phyloP scores from a whole-genome alignment of 2,888 invertebrate species.

The Drosophila mulleri region DNA sequence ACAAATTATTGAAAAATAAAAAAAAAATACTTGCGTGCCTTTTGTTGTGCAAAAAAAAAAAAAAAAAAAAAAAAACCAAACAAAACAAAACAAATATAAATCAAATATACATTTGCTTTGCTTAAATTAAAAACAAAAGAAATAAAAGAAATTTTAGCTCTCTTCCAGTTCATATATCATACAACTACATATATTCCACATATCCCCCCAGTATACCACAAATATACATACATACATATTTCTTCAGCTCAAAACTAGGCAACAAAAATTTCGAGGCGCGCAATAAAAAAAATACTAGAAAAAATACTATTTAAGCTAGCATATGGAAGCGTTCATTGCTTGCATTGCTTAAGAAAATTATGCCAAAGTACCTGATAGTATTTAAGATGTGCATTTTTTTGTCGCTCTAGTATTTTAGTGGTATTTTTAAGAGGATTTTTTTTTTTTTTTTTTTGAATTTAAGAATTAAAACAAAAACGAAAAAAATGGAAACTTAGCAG shows the following conservation, averaged over 20 bases:
- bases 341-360: constrained; percentile 65
- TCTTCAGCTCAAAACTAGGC: constrained; percentile 26
- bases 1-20: background rate
- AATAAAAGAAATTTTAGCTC: background rate
- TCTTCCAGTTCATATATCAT: constrained; percentile 31
- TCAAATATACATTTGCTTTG: constrained; percentile 17
- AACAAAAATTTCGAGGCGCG: constrained; percentile 17
- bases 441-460: constrained; percentile 21
- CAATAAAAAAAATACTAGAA: constrained; percentile 12
- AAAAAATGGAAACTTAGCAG: constrained; percentile 11
- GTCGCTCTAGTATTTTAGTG: constrained; percentile 25
- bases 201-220: background rate
- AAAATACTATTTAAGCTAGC: constrained; percentile 4
- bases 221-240: background rate
- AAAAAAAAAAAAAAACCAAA: background rate
- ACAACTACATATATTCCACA: background rate
- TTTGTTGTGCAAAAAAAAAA: constrained; percentile 27
- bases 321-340: constrained; percentile 15
- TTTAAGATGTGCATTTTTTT: constrained; percentile 62
- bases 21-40: constrained; percentile 39
- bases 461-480: constrained; percentile 3
- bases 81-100: background rate
- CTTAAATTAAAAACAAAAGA: background rate
- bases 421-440: constrained; percentile 9
- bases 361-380: constrained; percentile 84